Evolutionary conservation across 2,888 invertebrate genomes (phyloP).

Genomic region (Cryptus armator): DNA sequence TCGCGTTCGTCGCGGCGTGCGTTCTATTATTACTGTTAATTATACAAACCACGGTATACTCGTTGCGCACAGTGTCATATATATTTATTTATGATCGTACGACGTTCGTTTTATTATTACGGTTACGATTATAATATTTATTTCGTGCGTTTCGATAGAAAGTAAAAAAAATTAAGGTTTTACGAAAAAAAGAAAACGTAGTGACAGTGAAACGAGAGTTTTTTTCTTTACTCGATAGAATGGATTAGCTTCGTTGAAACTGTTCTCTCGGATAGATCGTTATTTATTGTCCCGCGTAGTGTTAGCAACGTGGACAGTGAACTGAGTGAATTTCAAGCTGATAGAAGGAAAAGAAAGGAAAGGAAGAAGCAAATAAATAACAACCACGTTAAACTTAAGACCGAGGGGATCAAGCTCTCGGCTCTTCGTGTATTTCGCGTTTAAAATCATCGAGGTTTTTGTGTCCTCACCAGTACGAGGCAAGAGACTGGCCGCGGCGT

Average conservation of each 20-base stretch:
- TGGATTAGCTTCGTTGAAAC: no score
- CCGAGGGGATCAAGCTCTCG: no score
- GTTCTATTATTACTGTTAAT: conserved; percentile 22
- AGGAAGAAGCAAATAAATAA: no score
- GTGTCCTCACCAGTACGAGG: not conserved
- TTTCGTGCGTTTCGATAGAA: not conserved
- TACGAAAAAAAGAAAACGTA: not conserved
- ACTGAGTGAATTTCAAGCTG: no score
- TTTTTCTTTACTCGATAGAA: not conserved
- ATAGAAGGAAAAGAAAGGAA: no score
- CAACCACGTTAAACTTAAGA: no score
- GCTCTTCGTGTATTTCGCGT: not conserved
- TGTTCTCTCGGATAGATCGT: no score
- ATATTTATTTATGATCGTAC: not conserved
- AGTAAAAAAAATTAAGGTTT: not conserved
- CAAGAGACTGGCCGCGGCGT: not conserved
- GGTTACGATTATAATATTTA: not conserved
- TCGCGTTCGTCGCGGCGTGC: conserved; percentile 74
- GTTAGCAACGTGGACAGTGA: no score
- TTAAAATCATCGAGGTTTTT: conserved; percentile 1
- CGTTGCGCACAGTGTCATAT: no score
- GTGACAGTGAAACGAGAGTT: not conserved
- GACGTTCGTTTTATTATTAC: not conserved
- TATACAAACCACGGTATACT: conserved; percentile 1
- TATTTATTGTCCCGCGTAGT: no score